Conservation (phyloP, 2,888 invertebrate genomes). For the Atherix ibis region DNA sequence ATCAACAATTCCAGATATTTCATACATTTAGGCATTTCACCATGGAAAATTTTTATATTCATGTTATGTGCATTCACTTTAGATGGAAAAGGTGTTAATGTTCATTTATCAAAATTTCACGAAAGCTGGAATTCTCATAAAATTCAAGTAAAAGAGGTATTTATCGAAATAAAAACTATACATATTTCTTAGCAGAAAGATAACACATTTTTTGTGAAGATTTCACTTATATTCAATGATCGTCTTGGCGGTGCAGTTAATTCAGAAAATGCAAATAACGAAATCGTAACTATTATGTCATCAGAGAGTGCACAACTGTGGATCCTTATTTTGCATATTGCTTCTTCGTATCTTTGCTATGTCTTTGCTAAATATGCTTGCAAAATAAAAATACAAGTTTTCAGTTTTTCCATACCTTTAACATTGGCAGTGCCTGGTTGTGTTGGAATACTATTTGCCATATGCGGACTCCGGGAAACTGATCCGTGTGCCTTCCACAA, state of each 20-base stretch:
- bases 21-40: constrained; percentile 52
- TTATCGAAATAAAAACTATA: too few relatives aligned
- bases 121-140: constrained; percentile 37
- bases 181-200: too few relatives aligned
- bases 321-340: constrained; percentile 48
- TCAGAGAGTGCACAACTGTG: constrained; percentile 32
- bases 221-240: constrained; percentile 7
- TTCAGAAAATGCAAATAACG: background rate
- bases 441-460: constrained; percentile 47
- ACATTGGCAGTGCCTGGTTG: constrained; percentile 60
- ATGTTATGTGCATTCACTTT: constrained; percentile 45
- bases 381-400: constrained; percentile 75
- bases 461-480: constrained; percentile 47
- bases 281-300: constrained; percentile 13
- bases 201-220: constrained; percentile 3
- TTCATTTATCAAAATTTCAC: constrained; percentile 34
- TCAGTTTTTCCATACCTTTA: constrained; percentile 73
- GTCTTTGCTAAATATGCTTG: constrained; percentile 65
- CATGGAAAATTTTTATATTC: constrained; percentile 65
- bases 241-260: constrained; percentile 1
- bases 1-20: constrained; percentile 54
- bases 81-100: constrained; percentile 20
- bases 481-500: constrained; percentile 51
- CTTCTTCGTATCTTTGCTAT: constrained; percentile 49
- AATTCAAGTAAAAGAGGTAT: constrained; percentile 40